Conservation (phyloP, 1,140 invertebrate genomes). For the Penaeus chinensis region DNA sequence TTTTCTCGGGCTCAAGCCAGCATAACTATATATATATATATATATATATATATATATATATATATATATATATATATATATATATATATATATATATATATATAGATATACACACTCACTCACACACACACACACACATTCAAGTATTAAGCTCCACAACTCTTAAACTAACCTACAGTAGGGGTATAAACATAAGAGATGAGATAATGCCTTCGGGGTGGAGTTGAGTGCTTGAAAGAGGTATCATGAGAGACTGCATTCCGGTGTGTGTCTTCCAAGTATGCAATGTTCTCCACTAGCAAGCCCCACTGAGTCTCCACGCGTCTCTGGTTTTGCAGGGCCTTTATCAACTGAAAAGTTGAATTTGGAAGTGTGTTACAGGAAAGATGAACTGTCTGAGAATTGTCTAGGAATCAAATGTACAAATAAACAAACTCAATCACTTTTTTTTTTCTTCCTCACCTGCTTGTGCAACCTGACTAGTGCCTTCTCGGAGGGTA, state of each 20-base stretch:
- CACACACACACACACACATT: neutral
- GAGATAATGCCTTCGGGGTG: constrained; percentile 37
- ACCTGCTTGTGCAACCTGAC: constrained; percentile 78
- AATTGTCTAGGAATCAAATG: too few species aligned
- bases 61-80: too few species aligned
- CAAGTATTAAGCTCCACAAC: neutral
- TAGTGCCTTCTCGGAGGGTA: constrained; percentile 83
- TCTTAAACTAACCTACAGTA: constrained; percentile 43
- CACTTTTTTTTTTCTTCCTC: neutral
- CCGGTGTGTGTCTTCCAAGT: constrained; percentile 87
- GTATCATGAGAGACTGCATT: constrained; percentile 82
- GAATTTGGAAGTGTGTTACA: neutral
- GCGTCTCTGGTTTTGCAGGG: constrained; percentile 70
- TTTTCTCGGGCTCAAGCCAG: too few species aligned
- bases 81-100: too few species aligned
- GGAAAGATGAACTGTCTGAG: neutral
- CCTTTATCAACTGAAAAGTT: constrained; percentile 68
- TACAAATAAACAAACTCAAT: too few species aligned
- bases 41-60: too few species aligned
- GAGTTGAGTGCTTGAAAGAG: constrained; percentile 75
- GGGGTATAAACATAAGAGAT: constrained; percentile 48
- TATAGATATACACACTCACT: too few species aligned
- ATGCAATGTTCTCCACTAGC: constrained; percentile 79
- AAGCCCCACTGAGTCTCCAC: constrained; percentile 83
- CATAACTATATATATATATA: too few species aligned